Evolutionary conservation across 2,888 invertebrate genomes (phyloP), one percentile per base, ranked within the genome.

Genomic region (Aporophyla nigra): DNA sequence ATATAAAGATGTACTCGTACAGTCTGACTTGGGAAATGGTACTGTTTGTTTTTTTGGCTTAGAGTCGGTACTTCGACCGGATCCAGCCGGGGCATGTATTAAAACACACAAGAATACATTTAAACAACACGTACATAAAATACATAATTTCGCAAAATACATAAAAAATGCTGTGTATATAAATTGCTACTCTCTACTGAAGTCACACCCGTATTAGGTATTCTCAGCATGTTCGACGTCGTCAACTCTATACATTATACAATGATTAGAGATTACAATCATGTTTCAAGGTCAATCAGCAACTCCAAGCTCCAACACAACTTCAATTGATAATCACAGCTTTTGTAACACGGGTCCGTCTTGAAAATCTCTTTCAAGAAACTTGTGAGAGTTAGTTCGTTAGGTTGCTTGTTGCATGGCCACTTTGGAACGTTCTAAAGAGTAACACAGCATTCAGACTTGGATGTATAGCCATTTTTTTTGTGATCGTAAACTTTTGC

Each of bases 371-470:
- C 62, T 84, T 63, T 67, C n/a, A 51, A 68, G 67, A 67, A 68
- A 74, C 49, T 59, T 49, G 21, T 24, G 46, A 58, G 49, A 27
- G 16, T 79, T n/a, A n/a, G 84, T 74, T 82, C 81, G 53, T 82
- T 84, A 82, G 84, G n/a, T 71, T 51, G 70, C 80, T 84, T 82
- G 81, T 82, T 84, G 69, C 67, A 16, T 46, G 40, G 49, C 56
- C 7, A 21, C 58, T 83, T 71, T 83, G 14, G 33, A 71, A 56
- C 27, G 2, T 63, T 61, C 10, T 16, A 69, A 62, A 58, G 53
- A 67, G 70, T 74, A 33, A 70, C 27, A 54, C 24, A 21, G 54
- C 49, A 46, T 27, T 54, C n/a, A 62, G 33, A 56, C 14, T 3
- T 6, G 19, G n/a, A 56, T 19, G 19, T 10, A 24, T 16, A 12